Evolutionary conservation across 92 coral and sea anemone genomes (phyloP).

Genomic region (Palythoa caribaeorum): DNA sequence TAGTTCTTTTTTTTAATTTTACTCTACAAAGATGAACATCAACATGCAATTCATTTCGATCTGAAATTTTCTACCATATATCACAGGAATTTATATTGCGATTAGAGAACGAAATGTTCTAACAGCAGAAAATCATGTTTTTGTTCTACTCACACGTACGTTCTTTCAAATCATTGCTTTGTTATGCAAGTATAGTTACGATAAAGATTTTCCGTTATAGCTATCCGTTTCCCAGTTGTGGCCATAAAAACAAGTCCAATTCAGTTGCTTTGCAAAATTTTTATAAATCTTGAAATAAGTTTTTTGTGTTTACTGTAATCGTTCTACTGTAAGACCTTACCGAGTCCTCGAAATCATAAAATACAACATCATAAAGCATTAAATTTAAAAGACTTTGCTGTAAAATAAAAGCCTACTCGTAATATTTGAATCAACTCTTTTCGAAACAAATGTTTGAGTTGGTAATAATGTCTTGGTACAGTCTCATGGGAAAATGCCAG

Average conservation of each 20-base stretch:
- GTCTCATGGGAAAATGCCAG: conserved; percentile 19
- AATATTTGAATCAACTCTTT: not conserved
- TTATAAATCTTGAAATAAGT: too few species aligned
- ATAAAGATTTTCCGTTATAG: not conserved
- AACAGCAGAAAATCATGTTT: too few species aligned
- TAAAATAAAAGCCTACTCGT: not conserved
- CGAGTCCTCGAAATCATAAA: not conserved
- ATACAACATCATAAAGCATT: not conserved
- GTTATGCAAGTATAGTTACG: not conserved
- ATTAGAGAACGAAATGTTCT: too few species aligned
- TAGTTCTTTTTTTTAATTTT: too few species aligned
- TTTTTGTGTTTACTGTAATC: not conserved
- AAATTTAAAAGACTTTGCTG: not conserved
- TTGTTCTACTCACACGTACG: too few species aligned
- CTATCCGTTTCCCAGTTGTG: not conserved
- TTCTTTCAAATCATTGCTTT: too few species aligned
- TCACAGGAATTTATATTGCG: not conserved
- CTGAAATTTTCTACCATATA: not conserved
- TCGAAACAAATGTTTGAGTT: not conserved
- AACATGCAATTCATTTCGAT: not conserved
- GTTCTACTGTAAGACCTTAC: not conserved
- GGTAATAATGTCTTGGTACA: not conserved
- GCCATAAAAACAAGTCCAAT: not conserved
- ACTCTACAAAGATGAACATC: not conserved
- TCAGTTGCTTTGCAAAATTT: too few species aligned